Conservation (phyloP, 2,113 vertebrate genomes). For the Turdus rufiventris region DNA sequence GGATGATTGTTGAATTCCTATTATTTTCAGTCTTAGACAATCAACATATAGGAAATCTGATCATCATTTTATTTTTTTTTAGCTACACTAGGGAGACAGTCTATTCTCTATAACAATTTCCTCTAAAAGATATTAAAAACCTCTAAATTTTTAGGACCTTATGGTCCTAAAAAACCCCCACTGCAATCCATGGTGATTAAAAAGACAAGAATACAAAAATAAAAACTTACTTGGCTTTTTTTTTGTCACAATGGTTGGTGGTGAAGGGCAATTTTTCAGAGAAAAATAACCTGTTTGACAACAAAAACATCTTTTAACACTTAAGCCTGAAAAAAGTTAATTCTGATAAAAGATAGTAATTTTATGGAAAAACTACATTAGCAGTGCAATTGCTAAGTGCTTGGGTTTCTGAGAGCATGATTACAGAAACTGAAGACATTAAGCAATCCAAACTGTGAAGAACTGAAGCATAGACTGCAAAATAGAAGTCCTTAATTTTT, state of each 20-base stretch:
- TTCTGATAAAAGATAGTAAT: neutral
- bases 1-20: neutral
- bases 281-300: neutral
- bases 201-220: neutral
- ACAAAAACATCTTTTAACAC: neutral
- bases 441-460: neutral
- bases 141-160: neutral
- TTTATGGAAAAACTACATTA: neutral
- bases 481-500: neutral
- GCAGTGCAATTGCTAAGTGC: neutral
- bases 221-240: neutral
- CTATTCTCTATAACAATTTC: neutral
- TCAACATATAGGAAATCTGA: neutral
- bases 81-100: neutral
- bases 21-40: neutral
- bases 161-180: rapidly evolving
- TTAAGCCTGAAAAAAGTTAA: neutral
- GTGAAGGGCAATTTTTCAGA: neutral
- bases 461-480: neutral
- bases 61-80: neutral
- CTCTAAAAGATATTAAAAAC: neutral
- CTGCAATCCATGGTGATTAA: neutral
- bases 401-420: neutral
- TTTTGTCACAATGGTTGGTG: neutral
- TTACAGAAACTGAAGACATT: neutral